Conservation (phyloP, 1,140 invertebrate species). For the Subanguina moxae region DNA sequence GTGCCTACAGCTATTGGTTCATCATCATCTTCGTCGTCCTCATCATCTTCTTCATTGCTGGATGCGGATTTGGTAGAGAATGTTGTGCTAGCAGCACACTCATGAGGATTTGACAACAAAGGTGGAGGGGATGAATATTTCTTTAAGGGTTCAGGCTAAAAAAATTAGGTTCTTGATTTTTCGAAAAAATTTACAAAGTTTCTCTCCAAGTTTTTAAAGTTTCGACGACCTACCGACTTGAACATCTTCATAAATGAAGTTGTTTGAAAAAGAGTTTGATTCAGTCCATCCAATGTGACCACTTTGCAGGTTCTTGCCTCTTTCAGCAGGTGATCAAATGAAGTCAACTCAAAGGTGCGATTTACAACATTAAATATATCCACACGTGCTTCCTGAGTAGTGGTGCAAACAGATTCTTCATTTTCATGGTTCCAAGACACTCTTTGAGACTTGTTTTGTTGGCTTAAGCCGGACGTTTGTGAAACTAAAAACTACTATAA, state of each 20-base stretch:
- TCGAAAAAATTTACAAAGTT: background rate
- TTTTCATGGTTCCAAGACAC: constrained; percentile 15
- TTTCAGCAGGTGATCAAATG: constrained; percentile 37
- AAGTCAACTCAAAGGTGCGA: constrained; percentile 50
- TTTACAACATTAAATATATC: constrained; percentile 19
- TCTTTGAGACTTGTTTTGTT: constrained; percentile 8
- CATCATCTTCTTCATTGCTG: background rate
- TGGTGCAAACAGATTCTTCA: background rate
- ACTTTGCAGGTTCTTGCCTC: constrained; percentile 9
- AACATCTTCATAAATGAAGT: constrained; percentile 50
- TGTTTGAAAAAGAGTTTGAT: constrained; percentile 30
- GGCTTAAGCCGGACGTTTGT: constrained; percentile 5
- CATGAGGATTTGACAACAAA: constrained; percentile 10
- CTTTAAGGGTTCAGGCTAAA: background rate
- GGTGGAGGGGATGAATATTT: constrained; percentile 11
- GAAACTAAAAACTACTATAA: constrained; percentile 15
- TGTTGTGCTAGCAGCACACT: constrained; percentile 11
- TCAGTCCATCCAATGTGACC: constrained; percentile 37
- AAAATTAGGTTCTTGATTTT: background rate
- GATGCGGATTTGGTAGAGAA: background rate
- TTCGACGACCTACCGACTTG: constrained; percentile 35
- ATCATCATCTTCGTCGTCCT: constrained; percentile 1
- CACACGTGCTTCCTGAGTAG: background rate
- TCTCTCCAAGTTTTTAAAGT: background rate
- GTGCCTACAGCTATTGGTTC: background rate